phyloP scores from a whole-genome alignment of 2,888 invertebrate species.

The Carcina quercana region DNA sequence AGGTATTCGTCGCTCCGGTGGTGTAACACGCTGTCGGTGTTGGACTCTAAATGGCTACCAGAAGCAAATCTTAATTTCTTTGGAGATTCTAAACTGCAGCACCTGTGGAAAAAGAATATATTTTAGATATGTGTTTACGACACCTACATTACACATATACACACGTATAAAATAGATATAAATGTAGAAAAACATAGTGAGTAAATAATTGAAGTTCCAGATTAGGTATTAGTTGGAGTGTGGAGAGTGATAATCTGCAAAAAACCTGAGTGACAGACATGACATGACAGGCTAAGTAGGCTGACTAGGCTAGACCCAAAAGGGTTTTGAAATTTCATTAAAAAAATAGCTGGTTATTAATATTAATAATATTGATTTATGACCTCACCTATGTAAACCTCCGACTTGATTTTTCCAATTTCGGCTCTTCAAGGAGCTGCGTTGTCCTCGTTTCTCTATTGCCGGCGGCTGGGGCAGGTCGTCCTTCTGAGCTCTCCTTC shows the following conservation, averaged over 20 bases:
- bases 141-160: no score
- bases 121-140: background rate
- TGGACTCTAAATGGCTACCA: slow-evolving; percentile 77
- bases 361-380: no score
- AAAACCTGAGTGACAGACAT: no score
- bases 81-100: slow-evolving; percentile 88
- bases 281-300: no score
- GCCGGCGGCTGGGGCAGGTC: slow-evolving; percentile 54
- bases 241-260: no score
- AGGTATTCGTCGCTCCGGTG: slow-evolving; percentile 68
- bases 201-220: no score
- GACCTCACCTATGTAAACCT: slow-evolving; percentile 65
- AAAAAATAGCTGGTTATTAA: no score
- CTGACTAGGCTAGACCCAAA: no score
- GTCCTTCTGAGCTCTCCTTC: slow-evolving; percentile 53
- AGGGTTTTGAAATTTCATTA: no score
- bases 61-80: slow-evolving; percentile 87
- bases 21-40: slow-evolving; percentile 64
- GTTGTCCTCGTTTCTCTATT: slow-evolving; percentile 37
- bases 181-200: no score
- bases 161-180: no score
- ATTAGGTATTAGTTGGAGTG: no score
- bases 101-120: slow-evolving; percentile 51
- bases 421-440: slow-evolving; percentile 80
- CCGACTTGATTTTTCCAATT: slow-evolving; percentile 70